Base-by-base conservation (phyloP, 2,113 vertebrate genomes). In the Zeus faber region DNA sequence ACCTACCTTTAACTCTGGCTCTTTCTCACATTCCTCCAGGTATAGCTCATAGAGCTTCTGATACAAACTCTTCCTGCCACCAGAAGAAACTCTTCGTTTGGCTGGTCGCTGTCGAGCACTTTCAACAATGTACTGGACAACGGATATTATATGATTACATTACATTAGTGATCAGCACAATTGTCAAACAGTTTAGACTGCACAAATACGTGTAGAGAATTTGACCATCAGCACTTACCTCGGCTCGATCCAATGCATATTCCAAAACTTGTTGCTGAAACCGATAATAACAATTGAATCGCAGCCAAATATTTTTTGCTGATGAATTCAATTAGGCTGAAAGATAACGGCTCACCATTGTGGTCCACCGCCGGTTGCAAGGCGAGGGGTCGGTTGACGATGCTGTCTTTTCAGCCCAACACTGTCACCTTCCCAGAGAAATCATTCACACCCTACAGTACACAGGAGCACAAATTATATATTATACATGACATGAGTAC, bases 11-110 rank as follows among this genome's bases (percentile, higher is more conserved):
- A 98, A 89, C 74, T 99, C 96, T 37, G 97, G 96, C 70, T 99
- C 97, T 81, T 96, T 99, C 83, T 98, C 96, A 92, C 95, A 98
- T 92, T 99, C 96, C 81, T 99, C 97, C 72, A 95, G 91, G 83
- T 98, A 98, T 23, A 98, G 84, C 82, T 99, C 96, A 91, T 99
- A 95, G 54, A 99, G 92, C 79, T 99, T 99, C 88, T 99, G 96
- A 90, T 97, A 95, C 64, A 99, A 84, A 76, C 95, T 97, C 87
- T 98, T 99, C 82, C 92, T 96, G 79, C 92, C 95, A 64, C 92
- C 86, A 18, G 95, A 93, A 54, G 94, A 89, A 62, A 91, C 83
- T 82, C 95, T 95, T 79, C 92, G 91, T 88, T 94, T 96, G 64
- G 92, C 92, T 71, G 97, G 96, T 80, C 93, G 91, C 70, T 99